phyloP scores from a whole-genome alignment of 2,797 vertebrate species.

The Sardinella longiceps region DNA sequence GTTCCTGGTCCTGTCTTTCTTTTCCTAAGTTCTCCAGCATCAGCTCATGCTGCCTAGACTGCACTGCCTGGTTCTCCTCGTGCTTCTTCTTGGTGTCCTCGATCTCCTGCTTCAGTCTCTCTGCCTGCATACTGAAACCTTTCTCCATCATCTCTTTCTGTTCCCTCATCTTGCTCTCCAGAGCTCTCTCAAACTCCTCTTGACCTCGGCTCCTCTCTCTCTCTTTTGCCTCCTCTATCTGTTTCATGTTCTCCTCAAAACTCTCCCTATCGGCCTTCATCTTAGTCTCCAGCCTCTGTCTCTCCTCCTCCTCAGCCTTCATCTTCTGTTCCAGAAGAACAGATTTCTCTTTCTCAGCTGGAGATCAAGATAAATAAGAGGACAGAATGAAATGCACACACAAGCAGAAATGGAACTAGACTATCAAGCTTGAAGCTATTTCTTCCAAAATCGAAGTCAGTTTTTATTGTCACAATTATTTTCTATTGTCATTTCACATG shows the following conservation, averaged over 20 bases:
- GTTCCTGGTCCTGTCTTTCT: background rate
- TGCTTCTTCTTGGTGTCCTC: constrained; percentile 41
- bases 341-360: constrained; percentile 47
- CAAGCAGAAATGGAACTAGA: background rate
- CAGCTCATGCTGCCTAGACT: background rate
- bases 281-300: constrained; percentile 37
- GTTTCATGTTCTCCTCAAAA: constrained; percentile 40
- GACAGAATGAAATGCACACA: background rate
- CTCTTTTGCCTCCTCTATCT: constrained; percentile 46
- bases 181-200: constrained; percentile 44
- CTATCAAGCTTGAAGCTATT: background rate
- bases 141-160: constrained; percentile 50
- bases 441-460: too few relatives aligned
- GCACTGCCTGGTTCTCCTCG: background rate
- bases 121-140: constrained; percentile 46
- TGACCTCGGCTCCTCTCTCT: constrained; percentile 37
- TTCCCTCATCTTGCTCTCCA: constrained; percentile 55
- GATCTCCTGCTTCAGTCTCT: constrained; percentile 49
- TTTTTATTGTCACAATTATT: too few relatives aligned
- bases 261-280: constrained; percentile 33
- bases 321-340: constrained; percentile 44
- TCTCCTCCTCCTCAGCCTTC: constrained; percentile 49
- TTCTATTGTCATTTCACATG: too few relatives aligned
- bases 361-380: background rate
- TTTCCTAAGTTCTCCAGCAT: background rate